Conservation (phyloP, 2,888 invertebrate species). For the Helicoverpa assulta region DNA sequence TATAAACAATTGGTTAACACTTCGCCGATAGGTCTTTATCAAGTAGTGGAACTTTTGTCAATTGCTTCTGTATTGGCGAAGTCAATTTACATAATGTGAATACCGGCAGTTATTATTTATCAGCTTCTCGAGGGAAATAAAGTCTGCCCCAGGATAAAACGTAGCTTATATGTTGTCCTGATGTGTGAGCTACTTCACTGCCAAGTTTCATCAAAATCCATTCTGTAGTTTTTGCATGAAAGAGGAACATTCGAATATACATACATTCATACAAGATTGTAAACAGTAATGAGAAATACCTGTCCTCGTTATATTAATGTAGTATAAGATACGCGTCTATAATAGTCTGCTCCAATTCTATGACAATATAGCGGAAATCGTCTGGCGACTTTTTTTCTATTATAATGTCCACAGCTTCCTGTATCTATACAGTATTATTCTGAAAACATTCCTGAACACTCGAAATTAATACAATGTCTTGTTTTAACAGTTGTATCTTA, state of each 20-base stretch:
- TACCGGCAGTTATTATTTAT: constrained; percentile 18
- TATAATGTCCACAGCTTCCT: neutral
- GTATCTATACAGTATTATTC: neutral
- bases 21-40: too few relatives aligned
- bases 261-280: too few relatives aligned
- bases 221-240: too few relatives aligned
- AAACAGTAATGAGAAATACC: too few relatives aligned
- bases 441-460: neutral
- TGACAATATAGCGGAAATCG: constrained; percentile 13
- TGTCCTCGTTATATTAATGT: neutral
- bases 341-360: constrained; percentile 5
- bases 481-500: neutral
- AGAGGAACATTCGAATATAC: too few relatives aligned
- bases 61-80: neutral
- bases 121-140: too few relatives aligned
- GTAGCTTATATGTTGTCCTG: too few relatives aligned
- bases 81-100: constrained; percentile 13
- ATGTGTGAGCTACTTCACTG: too few relatives aligned
- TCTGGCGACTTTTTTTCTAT: neutral
- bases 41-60: constrained; percentile 17
- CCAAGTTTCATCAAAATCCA: too few relatives aligned
- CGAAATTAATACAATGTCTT: neutral
- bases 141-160: too few relatives aligned
- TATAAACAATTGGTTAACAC: neutral
- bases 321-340: neutral